These are phyloP conservation scores for Genyomyrus donnyi DNA, from an alignment of 2,113 vertebrate genomes.

Conservation along the genomic window DNA sequence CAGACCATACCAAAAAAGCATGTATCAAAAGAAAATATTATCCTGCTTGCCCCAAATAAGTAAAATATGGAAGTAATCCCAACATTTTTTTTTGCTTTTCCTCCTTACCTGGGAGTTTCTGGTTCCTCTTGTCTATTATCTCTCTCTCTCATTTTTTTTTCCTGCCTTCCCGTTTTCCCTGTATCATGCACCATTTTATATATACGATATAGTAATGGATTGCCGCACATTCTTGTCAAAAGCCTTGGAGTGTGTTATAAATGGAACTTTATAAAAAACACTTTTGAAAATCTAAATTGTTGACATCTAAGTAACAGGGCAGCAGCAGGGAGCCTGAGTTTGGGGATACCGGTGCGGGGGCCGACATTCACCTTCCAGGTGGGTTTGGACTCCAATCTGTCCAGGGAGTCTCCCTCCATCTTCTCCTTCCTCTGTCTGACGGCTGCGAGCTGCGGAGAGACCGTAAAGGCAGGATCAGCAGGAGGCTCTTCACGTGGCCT, in stretches of 20 bases:
- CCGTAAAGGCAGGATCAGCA: conserved; percentile 16
- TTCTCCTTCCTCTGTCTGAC: conserved; percentile 60
- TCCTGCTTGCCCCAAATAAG: not conserved
- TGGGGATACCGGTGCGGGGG: not conserved
- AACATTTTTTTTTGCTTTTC: not conserved
- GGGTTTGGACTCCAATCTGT: conserved; percentile 61
- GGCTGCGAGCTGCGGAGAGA: not conserved
- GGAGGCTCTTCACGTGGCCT: not conserved
- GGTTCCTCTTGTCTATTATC: not conserved
- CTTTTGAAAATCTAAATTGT: not conserved
- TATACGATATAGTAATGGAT: not conserved
- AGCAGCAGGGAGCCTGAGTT: not conserved
- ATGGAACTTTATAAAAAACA: not conserved
- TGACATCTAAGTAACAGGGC: not conserved
- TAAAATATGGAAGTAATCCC: not conserved
- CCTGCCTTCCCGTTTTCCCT: not conserved
- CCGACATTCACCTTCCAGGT: conserved; percentile 62
- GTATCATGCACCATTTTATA: not conserved
- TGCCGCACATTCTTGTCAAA: not conserved
- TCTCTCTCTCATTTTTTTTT: not conserved
- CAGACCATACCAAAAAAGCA: not conserved
- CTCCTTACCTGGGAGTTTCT: not conserved
- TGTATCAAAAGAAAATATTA: not conserved
- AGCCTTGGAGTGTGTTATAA: not conserved
- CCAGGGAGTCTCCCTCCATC: conserved; percentile 51